phyloP scores from a whole-genome alignment of 1,140 invertebrate species.

The Melanaphis sacchari region DNA sequence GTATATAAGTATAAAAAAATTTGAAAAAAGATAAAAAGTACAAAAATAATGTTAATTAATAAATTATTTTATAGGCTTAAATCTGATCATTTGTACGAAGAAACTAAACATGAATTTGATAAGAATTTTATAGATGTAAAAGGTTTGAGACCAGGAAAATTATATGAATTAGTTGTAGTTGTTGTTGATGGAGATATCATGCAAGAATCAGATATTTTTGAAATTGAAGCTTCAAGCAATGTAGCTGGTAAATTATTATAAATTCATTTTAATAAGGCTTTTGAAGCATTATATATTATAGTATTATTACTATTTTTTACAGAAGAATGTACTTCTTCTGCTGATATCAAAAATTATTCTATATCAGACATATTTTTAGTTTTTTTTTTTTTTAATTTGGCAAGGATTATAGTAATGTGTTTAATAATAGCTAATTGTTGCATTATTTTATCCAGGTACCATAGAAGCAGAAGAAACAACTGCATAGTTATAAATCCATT shows the following conservation, averaged over 20 bases:
- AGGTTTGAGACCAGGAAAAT: slow-evolving; percentile 82
- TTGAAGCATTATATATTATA: background rate
- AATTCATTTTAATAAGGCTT: background rate
- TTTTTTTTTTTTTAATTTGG: no score
- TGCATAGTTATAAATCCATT: background rate
- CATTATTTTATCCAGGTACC: background rate
- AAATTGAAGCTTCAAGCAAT: slow-evolving; percentile 78
- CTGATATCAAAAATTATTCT: no score
- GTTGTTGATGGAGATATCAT: slow-evolving; percentile 87
- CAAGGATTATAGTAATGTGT: background rate
- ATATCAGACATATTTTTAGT: background rate
- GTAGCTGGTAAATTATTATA: background rate
- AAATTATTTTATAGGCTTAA: slow-evolving; percentile 65
- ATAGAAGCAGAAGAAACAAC: background rate
- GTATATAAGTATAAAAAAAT: background rate
- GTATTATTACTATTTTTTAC: no score
- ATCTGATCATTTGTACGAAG: slow-evolving; percentile 74
- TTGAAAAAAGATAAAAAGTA: background rate
- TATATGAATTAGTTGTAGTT: slow-evolving; percentile 89
- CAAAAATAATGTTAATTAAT: background rate
- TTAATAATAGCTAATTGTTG: background rate
- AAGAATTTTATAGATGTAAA: slow-evolving; percentile 78
- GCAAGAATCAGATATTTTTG: slow-evolving; percentile 75
- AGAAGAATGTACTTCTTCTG: no score
- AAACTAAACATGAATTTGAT: slow-evolving; percentile 73